These are phyloP conservation scores for Liopterus haemorrhoidalis DNA, from an alignment of 2,888 invertebrate genomes.

Conservation along the genomic window DNA sequence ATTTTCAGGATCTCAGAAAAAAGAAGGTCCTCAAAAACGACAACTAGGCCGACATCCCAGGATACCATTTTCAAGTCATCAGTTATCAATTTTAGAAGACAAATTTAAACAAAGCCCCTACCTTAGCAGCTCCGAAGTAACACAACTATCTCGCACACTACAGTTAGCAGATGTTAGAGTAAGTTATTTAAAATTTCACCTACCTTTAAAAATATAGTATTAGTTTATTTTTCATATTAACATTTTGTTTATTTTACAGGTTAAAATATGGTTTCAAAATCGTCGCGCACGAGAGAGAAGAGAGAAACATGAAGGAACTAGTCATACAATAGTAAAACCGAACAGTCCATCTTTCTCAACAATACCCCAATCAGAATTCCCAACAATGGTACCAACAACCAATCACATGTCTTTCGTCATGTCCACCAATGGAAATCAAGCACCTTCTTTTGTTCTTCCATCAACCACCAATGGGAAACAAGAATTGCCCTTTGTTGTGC, in stretches of 20 bases:
- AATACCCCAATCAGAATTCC: not conserved
- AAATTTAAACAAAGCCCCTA: slow-evolving; percentile 63
- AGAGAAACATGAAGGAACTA: slow-evolving; percentile 47
- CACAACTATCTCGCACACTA: slow-evolving; percentile 56
- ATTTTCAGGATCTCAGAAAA: slow-evolving; percentile 41
- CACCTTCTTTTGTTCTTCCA: too few relatives aligned
- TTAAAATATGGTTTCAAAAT: slow-evolving; percentile 77
- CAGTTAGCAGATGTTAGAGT: slow-evolving; percentile 65
- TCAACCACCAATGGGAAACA: too few relatives aligned
- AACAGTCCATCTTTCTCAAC: not conserved
- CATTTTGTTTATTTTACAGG: slow-evolving; percentile 31
- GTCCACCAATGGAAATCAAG: too few relatives aligned
- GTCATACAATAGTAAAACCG: slow-evolving; percentile 1
- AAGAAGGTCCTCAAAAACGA: slow-evolving; percentile 47
- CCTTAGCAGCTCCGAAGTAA: slow-evolving; percentile 62
- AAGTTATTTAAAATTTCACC: slow-evolving; percentile 35
- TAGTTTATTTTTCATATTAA: too few relatives aligned
- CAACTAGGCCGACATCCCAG: slow-evolving; percentile 61
- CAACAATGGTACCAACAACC: too few relatives aligned
- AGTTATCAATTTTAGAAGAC: slow-evolving; percentile 62
- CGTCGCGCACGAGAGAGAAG: slow-evolving; percentile 68
- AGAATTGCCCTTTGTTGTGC: too few relatives aligned
- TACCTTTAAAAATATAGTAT: too few relatives aligned
- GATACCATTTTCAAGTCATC: slow-evolving; percentile 67
- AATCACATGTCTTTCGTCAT: too few relatives aligned